Evolutionary conservation across 2,888 invertebrate genomes (phyloP), one percentile per base, ranked within the genome.

Genomic region (Gandaritis pyraliata): DNA sequence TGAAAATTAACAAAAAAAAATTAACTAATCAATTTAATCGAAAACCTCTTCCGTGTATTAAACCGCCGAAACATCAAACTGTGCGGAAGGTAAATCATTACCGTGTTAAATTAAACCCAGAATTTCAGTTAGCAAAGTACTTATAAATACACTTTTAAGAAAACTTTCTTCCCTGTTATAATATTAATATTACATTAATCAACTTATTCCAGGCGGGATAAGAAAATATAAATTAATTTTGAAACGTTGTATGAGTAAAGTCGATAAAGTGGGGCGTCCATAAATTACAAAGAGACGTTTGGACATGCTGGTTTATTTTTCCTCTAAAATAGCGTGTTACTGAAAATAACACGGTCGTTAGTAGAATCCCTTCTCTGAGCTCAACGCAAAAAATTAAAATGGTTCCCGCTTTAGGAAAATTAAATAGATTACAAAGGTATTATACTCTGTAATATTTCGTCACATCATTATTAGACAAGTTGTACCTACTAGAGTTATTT

Each of bases 341-440:
- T 80, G 81, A 85, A 90, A 89, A 89, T 89, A 89, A 77, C 63
- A 79, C 81, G 77, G 82, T 78, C 84, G 85, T 86, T 84, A 83
- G 81, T 76, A 77, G 77, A 69, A 58, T 74, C 80, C 79, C 76
- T 80, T 78, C 76, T 23, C 29, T 52, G 43, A 47, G 52, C 30
- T 56, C 38, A 30, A 13, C n/a, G 46, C 10, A 45, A 47, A 58
- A 59, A 64, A 52, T 18, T 15, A 58, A 43, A 48, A 46, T 46
- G 30, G 10, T 38, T 46, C n/a, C 13, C 15, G n/a, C 23, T 39
- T 30, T 33, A 6, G 29, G 29, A 33, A 33, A 33, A 33, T 23
- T n/a, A n/a, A n/a, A 23, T 6, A 23, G 23, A 23, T 23, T 23
- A 23, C 1, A 23, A 23, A 23, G n/a, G 8, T 33, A 33, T 2